Conservation (phyloP, 2,113 vertebrate species). For the Corythornis vintsioides region DNA sequence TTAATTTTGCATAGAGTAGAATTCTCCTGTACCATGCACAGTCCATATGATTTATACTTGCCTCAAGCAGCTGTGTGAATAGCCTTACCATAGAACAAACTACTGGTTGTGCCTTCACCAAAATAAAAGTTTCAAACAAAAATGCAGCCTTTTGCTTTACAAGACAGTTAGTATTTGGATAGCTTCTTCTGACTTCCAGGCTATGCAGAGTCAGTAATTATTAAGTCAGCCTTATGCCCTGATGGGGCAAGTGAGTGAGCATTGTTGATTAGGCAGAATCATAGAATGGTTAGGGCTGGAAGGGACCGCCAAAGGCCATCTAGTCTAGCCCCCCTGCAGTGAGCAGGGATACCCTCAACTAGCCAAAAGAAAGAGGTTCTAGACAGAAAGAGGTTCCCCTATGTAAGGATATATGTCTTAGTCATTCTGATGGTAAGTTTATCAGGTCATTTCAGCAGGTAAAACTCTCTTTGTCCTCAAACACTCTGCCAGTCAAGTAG, state of each 20-base stretch:
- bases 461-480: neutral
- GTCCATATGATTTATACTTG: neutral
- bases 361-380: too few relatives aligned
- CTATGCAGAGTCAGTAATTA: neutral
- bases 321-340: too few relatives aligned
- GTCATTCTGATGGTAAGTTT: slow-evolving; percentile 27
- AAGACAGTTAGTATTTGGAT: neutral
- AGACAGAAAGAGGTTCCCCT: neutral
- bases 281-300: too few relatives aligned
- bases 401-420: neutral
- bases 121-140: neutral
- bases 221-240: neutral
- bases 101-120: neutral
- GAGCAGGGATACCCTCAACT: too few relatives aligned
- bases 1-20: slow-evolving; percentile 57
- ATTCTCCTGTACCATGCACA: neutral
- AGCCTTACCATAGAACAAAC: neutral
- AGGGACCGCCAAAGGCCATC: too few relatives aligned
- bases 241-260: neutral
- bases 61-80: neutral
- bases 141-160: neutral
- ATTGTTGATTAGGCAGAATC: slow-evolving; percentile 22
- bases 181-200: neutral
- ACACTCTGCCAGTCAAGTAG: slow-evolving; percentile 2
- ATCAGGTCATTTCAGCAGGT: neutral